These are phyloP conservation scores for Tonatia bakeri DNA, from an alignment of 2,113 vertebrate genomes.

Conservation along the genomic window DNA sequence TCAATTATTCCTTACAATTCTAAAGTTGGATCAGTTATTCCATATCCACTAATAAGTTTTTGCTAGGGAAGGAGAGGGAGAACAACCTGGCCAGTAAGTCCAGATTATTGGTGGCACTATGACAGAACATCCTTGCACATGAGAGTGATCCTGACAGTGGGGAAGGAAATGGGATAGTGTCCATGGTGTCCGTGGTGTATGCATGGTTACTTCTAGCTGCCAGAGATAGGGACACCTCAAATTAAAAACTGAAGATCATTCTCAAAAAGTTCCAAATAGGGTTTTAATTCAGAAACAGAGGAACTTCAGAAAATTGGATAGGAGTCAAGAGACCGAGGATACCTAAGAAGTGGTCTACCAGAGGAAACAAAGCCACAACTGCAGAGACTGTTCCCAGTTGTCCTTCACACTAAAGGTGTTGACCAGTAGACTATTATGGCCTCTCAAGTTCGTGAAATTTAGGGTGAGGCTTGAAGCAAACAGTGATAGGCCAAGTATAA, in stretches of 20 bases:
- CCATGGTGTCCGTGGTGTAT: not conserved
- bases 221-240: not conserved
- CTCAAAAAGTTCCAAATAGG: not conserved
- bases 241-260: not conserved
- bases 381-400: not conserved
- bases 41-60: not conserved
- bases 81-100: not conserved
- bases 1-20: not conserved
- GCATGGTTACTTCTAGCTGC: not conserved
- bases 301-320: not conserved
- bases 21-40: not conserved
- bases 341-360: not conserved
- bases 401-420: not conserved
- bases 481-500: not conserved
- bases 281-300: slow-evolving; percentile 32
- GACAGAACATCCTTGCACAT: not conserved
- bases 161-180: not conserved
- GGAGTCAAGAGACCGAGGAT: not conserved
- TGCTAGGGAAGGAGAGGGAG: not conserved
- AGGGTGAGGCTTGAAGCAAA: not conserved
- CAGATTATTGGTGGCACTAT: not conserved
- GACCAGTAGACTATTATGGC: not conserved
- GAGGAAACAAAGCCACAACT: not conserved
- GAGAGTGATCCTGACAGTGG: not conserved
- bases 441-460: slow-evolving; percentile 19